phyloP scores from a whole-genome alignment of 2,113 vertebrate genomes.

The Camelus bactrianus region DNA sequence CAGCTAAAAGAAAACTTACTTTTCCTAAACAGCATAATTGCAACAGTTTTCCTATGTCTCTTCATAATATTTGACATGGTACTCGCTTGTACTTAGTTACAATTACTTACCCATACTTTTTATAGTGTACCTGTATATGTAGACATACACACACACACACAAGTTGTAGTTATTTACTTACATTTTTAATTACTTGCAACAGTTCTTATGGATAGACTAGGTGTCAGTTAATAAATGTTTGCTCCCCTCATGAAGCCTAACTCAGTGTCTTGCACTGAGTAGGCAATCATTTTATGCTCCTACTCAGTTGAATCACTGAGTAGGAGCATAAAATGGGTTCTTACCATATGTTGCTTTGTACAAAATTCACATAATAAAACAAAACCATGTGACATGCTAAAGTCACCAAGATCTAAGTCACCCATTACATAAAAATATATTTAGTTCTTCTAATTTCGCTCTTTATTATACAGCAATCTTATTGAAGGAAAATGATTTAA shows the following conservation, averaged over 20 bases:
- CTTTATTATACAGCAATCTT: slow-evolving; percentile 56
- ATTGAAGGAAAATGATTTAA: slow-evolving; percentile 56
- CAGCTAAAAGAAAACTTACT: not conserved
- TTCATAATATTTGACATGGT: not conserved
- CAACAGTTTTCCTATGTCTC: not conserved
- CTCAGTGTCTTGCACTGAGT: not conserved
- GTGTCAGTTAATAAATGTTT: not conserved
- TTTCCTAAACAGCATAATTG: not conserved
- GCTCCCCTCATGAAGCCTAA: not conserved
- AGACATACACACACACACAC: not conserved
- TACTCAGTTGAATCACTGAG: too few species aligned
- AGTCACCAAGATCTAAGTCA: slow-evolving; percentile 71
- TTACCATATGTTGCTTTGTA: slow-evolving; percentile 30
- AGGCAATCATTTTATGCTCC: slow-evolving; percentile 8
- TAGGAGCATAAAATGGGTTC: not conserved
- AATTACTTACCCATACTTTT: not conserved
- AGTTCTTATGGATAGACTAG: not conserved
- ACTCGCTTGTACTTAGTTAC: not conserved
- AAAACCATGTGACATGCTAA: slow-evolving; percentile 75
- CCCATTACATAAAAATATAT: slow-evolving; percentile 76
- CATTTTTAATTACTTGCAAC: not conserved
- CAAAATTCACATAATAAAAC: slow-evolving; percentile 74
- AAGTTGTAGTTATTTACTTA: not conserved
- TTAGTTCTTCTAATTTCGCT: slow-evolving; percentile 32
- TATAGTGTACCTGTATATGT: not conserved